These are phyloP conservation scores for Bos indicus DNA, from an alignment of 2,113 vertebrate species.

Conservation along the genomic window DNA sequence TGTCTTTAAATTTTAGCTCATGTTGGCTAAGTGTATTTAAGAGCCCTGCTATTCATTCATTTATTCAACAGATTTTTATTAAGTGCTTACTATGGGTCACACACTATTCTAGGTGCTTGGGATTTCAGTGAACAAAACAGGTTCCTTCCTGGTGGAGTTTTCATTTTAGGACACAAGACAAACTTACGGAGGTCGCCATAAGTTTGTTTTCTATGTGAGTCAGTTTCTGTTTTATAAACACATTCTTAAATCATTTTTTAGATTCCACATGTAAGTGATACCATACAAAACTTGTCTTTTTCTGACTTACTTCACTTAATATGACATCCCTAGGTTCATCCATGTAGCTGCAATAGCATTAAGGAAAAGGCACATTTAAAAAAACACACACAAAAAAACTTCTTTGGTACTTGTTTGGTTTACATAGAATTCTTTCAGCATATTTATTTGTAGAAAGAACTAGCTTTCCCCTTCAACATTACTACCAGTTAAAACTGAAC, in stretches of 20 bases:
- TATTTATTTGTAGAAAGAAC: not conserved
- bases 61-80: not conserved
- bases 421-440: not conserved
- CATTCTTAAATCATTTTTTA: not conserved
- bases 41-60: not conserved
- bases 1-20: not conserved
- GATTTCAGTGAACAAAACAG: not conserved
- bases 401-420: not conserved
- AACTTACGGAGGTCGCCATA: not conserved
- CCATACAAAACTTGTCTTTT: not conserved
- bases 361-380: not conserved
- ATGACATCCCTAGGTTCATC: not conserved
- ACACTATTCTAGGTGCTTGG: not conserved
- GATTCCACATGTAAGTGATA: not conserved
- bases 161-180: not conserved
- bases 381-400: not conserved
- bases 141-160: not conserved
- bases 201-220: not conserved
- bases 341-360: not conserved
- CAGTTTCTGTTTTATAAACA: not conserved
- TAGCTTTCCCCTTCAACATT: not conserved
- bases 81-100: not conserved
- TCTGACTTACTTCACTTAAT: not conserved
- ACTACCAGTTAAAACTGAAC: not conserved
- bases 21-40: not conserved